These are phyloP conservation scores for Heliconius sara DNA, from an alignment of 2,888 invertebrate genomes.

Conservation along the genomic window DNA sequence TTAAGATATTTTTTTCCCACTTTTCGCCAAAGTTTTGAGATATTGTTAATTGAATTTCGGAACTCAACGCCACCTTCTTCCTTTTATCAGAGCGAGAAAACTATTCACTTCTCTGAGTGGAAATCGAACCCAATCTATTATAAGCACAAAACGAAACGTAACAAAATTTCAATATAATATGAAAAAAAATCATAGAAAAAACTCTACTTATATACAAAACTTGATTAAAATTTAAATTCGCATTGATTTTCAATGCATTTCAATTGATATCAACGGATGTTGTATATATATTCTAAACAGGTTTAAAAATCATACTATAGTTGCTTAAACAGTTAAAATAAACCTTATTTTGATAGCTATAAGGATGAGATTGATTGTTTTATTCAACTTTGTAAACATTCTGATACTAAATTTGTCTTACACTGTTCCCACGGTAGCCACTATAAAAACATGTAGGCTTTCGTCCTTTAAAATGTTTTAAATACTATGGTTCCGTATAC, in stretches of 20 bases:
- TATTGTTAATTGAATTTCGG: no score
- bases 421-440: slow-evolving; percentile 36
- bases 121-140: neutral
- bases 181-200: neutral
- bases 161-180: neutral
- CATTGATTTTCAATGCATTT: slow-evolving; percentile 33
- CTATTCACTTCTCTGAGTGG: neutral
- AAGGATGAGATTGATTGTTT: neutral
- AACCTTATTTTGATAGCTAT: neutral
- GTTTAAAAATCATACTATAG: slow-evolving; percentile 25
- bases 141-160: neutral
- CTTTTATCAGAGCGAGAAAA: no score
- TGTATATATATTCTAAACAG: slow-evolving; percentile 43
- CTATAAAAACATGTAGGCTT: slow-evolving; percentile 20
- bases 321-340: neutral
- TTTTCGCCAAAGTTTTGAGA: no score
- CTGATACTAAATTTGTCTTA: slow-evolving; percentile 30
- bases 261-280: slow-evolving; percentile 38
- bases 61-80: no score
- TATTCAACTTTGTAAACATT: neutral
- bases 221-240: slow-evolving; percentile 27
- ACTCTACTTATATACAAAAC: neutral
- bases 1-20: no score
- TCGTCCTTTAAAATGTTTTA: neutral
- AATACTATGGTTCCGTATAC: neutral